Percentiles rank a stretch among this genome's conserved stretches.
phyloP scores from a whole-genome alignment of 53 echinoderm and acorn worm species.

The Actinopyga echinites region DNA sequence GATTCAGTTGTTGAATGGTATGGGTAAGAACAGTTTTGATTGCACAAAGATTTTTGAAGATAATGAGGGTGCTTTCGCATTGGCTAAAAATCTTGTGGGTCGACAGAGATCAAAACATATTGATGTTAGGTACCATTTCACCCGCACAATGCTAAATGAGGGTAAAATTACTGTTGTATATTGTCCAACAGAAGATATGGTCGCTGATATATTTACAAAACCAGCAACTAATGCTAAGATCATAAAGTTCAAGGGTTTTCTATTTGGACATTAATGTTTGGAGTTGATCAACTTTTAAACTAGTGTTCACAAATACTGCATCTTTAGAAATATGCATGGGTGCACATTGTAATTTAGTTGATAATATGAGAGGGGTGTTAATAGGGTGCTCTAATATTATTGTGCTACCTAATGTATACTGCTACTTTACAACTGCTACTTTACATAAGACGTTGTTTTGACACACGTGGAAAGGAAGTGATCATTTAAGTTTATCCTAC shows the following conservation, averaged over 20 bases:
- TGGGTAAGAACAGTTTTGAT: slow-evolving; percentile 5
- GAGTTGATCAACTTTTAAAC: not conserved
- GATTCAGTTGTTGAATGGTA: not conserved
- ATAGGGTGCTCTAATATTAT: no score
- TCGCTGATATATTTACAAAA: slow-evolving; percentile 6
- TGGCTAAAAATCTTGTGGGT: slow-evolving; percentile 21
- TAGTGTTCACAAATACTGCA: not conserved
- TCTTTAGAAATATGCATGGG: not conserved
- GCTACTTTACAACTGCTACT: no score
- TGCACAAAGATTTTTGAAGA: slow-evolving; percentile 29
- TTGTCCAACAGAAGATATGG: slow-evolving; percentile 16
- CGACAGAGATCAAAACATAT: slow-evolving; percentile 38
- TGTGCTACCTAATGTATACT: not conserved
- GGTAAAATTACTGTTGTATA: slow-evolving; percentile 6
- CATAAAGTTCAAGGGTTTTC: not conserved
- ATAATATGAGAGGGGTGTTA: slow-evolving; percentile 6
- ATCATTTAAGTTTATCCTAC: no score
- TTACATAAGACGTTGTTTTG: no score
- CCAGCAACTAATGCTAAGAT: not conserved
- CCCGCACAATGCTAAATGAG: slow-evolving; percentile 5
- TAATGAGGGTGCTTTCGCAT: slow-evolving; percentile 23
- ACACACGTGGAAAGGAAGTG: no score
- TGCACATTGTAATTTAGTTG: not conserved
- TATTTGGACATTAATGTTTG: not conserved
- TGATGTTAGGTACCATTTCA: slow-evolving; percentile 12